Percentiles rank a stretch among this genome's conserved stretches.
These are phyloP conservation scores for Hippocampus mohnikei DNA, from an alignment of 2,113 vertebrate species.

Conservation along the genomic window DNA sequence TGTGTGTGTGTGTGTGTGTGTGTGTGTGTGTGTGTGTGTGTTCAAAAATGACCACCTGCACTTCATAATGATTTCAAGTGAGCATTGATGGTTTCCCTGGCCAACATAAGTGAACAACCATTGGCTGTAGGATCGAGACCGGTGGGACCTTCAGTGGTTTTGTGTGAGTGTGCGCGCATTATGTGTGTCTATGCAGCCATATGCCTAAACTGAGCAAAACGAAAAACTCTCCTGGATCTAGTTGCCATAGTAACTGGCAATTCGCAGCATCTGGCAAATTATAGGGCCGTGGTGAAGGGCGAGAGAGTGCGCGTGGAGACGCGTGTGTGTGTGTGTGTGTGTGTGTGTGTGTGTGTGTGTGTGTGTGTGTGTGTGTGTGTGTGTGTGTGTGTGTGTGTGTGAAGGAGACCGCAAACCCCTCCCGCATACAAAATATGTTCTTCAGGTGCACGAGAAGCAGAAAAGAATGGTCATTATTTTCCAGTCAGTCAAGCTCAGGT, in stretches of 20 bases:
- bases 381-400: conserved; percentile 31
- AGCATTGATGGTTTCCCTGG: conserved; percentile 19
- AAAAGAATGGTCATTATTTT: conserved; percentile 26
- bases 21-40: conserved; percentile 3
- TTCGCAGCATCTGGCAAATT: conserved; percentile 73
- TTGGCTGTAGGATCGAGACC: conserved; percentile 24
- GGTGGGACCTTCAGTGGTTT: neutral
- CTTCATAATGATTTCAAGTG: conserved; percentile 8
- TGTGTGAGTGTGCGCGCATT: neutral
- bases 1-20: neutral
- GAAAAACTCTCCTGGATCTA: conserved; percentile 45
- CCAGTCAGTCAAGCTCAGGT: conserved; percentile 20
- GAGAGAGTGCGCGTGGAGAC: conserved; percentile 18
- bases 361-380: conserved; percentile 6
- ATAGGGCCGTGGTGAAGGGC: conserved; percentile 67
- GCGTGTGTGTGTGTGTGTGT: conserved; percentile 10
- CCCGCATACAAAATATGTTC: conserved; percentile 55
- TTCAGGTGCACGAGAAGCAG: conserved; percentile 44
- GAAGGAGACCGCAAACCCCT: conserved; percentile 40
- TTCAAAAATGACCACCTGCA: conserved; percentile 15
- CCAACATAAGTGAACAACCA: conserved; percentile 20
- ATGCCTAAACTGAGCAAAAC: conserved; percentile 58
- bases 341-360: conserved; percentile 23
- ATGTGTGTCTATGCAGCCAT: conserved; percentile 23
- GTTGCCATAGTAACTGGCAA: conserved; percentile 72